Base-by-base conservation (phyloP, 1,140 invertebrate genomes). In the Mylabris phalerata region DNA sequence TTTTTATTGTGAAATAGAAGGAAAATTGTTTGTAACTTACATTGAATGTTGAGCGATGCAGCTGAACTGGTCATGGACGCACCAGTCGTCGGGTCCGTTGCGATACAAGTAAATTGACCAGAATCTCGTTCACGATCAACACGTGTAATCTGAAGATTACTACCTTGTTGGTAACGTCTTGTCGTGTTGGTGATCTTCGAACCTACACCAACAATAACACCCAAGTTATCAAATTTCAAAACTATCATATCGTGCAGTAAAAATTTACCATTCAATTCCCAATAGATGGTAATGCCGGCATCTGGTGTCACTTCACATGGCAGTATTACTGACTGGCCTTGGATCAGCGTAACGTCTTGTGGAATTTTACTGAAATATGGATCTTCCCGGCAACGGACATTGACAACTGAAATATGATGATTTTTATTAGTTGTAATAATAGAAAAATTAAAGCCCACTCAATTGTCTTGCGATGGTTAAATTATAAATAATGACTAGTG, bases 41-140 rank as follows among this genome's bases (percentile, higher is more conserved):
- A 85, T 67, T 80, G 73, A 48, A 85, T 79, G 65, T 81, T 80
- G 32, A 85, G 72, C 7, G 73, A 71, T 5, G 80, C 81, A 6
- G 79, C 75, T 38, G 74, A 74, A 63, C 80, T 83, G 47, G 76
- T 77, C 48, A 82, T 71, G 10, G 81, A 78, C 60, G 78, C 77
- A 24, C 75, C 75, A 2, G 73, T 70, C 11, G 38, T 48, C 46
- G 64, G 49, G 64, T 84, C 82, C 58, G 77, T 78, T 6, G 81
- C 83, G 43, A 82, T 79, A 68, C 83, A 85, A 51, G 77, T 77
- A 68, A 82, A 84, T 32, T 81, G 76, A 11, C 82, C 82, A 0
- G 72, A 59, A 60, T 84, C 82, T 24, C 75, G 64, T 43, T 77
- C 74, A 19, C 78, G 71, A 46, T 80, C 75, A 2, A 80, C 80